These are phyloP conservation scores for Erebia ligea DNA, from an alignment of 2,888 invertebrate species.

Conservation along the genomic window DNA sequence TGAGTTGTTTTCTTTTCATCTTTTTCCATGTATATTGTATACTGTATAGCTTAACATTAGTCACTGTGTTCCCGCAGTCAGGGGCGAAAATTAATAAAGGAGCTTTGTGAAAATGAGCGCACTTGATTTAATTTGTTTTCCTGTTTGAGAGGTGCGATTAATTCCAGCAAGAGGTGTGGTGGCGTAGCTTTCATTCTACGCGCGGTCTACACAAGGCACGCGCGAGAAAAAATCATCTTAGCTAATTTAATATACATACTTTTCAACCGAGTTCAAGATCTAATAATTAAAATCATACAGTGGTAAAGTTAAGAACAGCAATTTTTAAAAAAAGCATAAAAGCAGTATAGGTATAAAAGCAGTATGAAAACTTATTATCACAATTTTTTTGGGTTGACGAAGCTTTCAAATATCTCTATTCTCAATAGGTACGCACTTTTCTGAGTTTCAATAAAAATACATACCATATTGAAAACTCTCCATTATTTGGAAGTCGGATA, in stretches of 20 bases:
- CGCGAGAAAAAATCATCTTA: not conserved
- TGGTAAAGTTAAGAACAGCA: too few species aligned
- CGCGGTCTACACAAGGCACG: not conserved
- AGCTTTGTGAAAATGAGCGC: constrained; percentile 28
- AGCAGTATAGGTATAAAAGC: too few species aligned
- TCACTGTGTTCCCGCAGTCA: not conserved
- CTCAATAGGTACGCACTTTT: too few species aligned
- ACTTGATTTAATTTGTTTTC: constrained; percentile 31
- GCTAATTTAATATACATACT: not conserved
- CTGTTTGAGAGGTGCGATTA: constrained; percentile 24
- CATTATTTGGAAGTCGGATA: not conserved
- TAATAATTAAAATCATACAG: too few species aligned
- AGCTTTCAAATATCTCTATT: too few species aligned
- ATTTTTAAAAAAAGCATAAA: too few species aligned
- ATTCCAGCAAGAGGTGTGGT: constrained; percentile 34
- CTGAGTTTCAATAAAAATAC: too few species aligned
- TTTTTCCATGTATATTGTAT: not conserved
- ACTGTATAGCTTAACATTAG: not conserved
- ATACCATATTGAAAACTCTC: too few species aligned
- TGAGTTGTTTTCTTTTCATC: not conserved
- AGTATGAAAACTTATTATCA: too few species aligned
- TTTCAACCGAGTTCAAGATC: not conserved
- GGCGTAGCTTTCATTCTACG: constrained; percentile 28
- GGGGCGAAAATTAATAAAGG: constrained; percentile 30
- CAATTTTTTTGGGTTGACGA: too few species aligned